phyloP scores from a whole-genome alignment of 2,888 invertebrate species.

The Synanthedon vespiformis region DNA sequence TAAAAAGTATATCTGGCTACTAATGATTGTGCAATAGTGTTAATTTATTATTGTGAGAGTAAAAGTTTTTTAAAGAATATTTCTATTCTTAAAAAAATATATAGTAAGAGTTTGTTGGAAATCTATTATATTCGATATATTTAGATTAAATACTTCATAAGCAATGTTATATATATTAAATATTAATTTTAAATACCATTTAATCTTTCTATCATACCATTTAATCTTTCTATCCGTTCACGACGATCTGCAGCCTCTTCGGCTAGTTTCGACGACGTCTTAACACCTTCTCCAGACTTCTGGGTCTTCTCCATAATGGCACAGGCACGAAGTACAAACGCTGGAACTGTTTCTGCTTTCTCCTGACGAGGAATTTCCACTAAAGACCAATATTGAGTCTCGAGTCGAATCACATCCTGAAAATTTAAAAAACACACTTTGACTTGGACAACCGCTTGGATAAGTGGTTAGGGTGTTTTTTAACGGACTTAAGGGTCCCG shows the following conservation, averaged over 20 bases:
- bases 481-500: too few relatives aligned
- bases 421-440: constrained; percentile 5
- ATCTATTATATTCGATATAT: too few relatives aligned
- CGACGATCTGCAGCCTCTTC: constrained; percentile 88
- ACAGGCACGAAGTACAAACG: constrained; percentile 90
- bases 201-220: constrained; percentile 86
- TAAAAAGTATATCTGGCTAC: too few relatives aligned
- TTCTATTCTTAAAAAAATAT: too few relatives aligned
- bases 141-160: too few relatives aligned
- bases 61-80: too few relatives aligned
- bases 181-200: constrained; percentile 71
- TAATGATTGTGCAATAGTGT: too few relatives aligned
- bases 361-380: constrained; percentile 95
- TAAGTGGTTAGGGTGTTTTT: too few relatives aligned
- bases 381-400: constrained; percentile 94
- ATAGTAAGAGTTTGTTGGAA: too few relatives aligned
- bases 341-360: constrained; percentile 92
- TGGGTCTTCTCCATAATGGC: constrained; percentile 93
- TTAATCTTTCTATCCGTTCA: constrained; percentile 87
- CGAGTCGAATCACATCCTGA: constrained; percentile 90
- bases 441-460: too few relatives aligned
- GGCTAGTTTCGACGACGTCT: constrained; percentile 84
- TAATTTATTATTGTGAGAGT: too few relatives aligned
- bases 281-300: constrained; percentile 89
- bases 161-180: too few relatives aligned